Evolutionary conservation across 64 coral and sea anemone species (phyloP).

Genomic region (Actinia equina): DNA sequence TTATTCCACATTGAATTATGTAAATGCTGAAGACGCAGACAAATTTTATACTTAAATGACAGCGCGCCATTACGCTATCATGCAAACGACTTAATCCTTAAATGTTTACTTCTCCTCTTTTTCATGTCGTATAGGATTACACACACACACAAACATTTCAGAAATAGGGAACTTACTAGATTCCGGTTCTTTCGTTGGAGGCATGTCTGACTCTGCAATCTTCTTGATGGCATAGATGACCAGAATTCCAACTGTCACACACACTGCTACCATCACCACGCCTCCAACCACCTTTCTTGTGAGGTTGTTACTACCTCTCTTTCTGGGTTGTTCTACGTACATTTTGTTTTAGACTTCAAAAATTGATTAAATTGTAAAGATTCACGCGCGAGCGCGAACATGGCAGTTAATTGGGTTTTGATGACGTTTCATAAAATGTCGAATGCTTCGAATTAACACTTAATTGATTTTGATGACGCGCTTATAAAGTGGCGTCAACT

Average conservation of each 20-base stretch:
- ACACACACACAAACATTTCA: too few relatives aligned
- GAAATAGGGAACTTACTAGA: background rate
- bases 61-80: too few relatives aligned
- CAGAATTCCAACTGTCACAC: conserved; percentile 51
- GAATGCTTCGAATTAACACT: too few relatives aligned
- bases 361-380: background rate
- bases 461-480: too few relatives aligned
- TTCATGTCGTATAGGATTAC: too few relatives aligned
- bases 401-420: background rate
- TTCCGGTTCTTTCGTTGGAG: conserved; percentile 15
- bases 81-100: too few relatives aligned
- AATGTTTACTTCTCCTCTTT: too few relatives aligned
- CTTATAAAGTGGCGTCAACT: background rate
- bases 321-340: background rate
- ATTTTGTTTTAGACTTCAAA: background rate
- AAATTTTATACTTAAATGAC: too few relatives aligned
- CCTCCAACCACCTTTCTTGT: conserved; percentile 29
- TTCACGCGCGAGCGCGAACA: background rate
- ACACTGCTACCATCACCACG: conserved; percentile 53
- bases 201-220: conserved; percentile 36
- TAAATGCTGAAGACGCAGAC: too few relatives aligned
- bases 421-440: background rate
- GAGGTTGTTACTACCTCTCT: background rate
- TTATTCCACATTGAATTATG: too few relatives aligned
- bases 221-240: conserved; percentile 37